Percentiles rank a stretch among this genome's conserved stretches.
Evolutionary conservation across 2,888 invertebrate genomes (phyloP).

Genomic region (Phragmatobia fuliginosa): DNA sequence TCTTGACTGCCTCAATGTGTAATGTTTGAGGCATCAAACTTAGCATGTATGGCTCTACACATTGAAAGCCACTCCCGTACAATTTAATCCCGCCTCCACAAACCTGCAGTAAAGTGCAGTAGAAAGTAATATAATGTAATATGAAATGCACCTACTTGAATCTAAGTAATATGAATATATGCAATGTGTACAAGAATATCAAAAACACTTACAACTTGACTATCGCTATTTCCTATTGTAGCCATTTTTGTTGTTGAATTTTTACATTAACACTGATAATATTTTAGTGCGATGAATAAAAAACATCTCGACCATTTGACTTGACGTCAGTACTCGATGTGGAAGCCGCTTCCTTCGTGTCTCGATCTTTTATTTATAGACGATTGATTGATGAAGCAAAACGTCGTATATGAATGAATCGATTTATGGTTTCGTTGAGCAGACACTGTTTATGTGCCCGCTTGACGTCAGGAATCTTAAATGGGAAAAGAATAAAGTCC

Average conservation of each 20-base stretch:
- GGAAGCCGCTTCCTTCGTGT: slow-evolving; percentile 68
- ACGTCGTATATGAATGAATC: slow-evolving; percentile 81
- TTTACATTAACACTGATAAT: slow-evolving; percentile 13
- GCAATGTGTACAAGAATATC: too few species aligned
- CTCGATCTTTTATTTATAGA: slow-evolving; percentile 82
- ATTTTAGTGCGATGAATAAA: slow-evolving; percentile 39
- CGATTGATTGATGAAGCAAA: slow-evolving; percentile 80
- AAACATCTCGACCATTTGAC: slow-evolving; percentile 54
- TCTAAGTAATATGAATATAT: too few species aligned
- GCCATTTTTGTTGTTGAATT: background rate
- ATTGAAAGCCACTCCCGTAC: background rate
- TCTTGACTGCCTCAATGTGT: background rate
- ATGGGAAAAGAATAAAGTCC: slow-evolving; percentile 62
- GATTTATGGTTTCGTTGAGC: slow-evolving; percentile 76
- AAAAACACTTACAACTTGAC: too few species aligned
- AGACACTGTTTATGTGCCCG: slow-evolving; percentile 72
- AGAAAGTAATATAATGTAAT: background rate
- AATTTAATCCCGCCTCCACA: background rate
- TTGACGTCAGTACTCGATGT: slow-evolving; percentile 75
- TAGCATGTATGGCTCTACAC: background rate
- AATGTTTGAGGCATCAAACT: background rate
- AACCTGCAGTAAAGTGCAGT: background rate
- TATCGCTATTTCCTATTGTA: background rate
- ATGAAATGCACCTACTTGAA: background rate
- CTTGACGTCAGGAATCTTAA: slow-evolving; percentile 80